Percentiles rank a stretch among this genome's conserved stretches.
Conservation (phyloP, 2,113 vertebrate species). For the Bos javanicus region DNA sequence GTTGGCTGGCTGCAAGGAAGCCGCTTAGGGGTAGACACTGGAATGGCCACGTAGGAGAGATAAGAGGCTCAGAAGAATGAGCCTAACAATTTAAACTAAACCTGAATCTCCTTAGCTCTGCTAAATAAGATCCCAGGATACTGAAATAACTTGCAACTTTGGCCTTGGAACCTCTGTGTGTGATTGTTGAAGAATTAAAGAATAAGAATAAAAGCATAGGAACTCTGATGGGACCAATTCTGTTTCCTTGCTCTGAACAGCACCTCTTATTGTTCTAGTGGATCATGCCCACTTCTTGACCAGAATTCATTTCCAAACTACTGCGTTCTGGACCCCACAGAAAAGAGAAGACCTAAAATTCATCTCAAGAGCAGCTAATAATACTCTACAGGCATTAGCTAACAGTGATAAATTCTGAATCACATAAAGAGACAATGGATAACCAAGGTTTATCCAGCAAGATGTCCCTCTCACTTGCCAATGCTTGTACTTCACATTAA, state of each 20-base stretch:
- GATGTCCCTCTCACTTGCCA: neutral
- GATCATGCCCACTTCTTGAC: neutral
- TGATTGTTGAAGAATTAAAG: constrained; percentile 10
- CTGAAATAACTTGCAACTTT: neutral
- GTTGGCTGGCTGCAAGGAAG: neutral
- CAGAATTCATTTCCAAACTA: neutral
- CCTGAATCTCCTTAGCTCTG: neutral
- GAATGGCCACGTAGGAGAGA: neutral
- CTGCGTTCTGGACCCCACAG: neutral
- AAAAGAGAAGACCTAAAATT: neutral
- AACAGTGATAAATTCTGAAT: neutral
- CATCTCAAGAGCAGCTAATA: neutral
- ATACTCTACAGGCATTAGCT: neutral
- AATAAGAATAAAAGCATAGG: neutral
- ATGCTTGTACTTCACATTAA: neutral
- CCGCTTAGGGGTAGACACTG: neutral
- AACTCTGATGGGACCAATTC: neutral
- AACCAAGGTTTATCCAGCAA: neutral
- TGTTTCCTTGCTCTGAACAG: neutral
- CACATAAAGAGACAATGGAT: neutral
- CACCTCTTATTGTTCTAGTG: neutral
- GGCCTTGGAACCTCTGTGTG: neutral
- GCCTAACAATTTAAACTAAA: neutral
- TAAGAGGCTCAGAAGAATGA: neutral
- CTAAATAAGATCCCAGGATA: neutral